phyloP scores from a whole-genome alignment of 2,797 vertebrate genomes.

The Ibycter americanus region DNA sequence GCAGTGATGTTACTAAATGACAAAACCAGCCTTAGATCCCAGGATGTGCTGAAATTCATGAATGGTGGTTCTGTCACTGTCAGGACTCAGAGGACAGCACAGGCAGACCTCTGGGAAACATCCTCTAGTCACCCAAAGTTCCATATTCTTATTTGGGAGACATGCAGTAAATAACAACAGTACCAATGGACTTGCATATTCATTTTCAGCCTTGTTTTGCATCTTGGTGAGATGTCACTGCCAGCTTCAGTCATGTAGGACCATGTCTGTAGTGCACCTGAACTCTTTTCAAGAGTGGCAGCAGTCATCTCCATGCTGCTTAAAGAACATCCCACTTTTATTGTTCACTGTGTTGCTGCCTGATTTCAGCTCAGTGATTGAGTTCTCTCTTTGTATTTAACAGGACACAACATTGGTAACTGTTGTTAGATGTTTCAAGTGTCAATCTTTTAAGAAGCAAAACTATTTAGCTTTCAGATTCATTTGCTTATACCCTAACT shows the following conservation, averaged over 20 bases:
- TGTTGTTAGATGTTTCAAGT: background rate
- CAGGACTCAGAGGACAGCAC: background rate
- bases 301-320: background rate
- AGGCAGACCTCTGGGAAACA: background rate
- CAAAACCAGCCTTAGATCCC: background rate
- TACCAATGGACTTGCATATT: background rate
- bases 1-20: background rate
- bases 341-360: background rate
- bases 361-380: background rate
- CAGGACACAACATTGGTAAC: background rate
- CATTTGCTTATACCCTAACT: background rate
- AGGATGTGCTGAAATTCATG: background rate
- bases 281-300: background rate
- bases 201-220: background rate
- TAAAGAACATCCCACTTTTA: background rate
- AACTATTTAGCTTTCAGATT: background rate
- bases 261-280: background rate
- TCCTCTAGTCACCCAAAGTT: background rate
- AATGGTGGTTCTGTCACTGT: background rate
- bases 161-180: background rate
- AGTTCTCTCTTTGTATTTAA: background rate
- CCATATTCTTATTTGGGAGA: background rate
- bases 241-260: fast-evolving
- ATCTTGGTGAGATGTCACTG: background rate
- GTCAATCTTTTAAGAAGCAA: background rate